phyloP scores from a whole-genome alignment of 2,888 invertebrate species.

The Drosophila barbarae region DNA sequence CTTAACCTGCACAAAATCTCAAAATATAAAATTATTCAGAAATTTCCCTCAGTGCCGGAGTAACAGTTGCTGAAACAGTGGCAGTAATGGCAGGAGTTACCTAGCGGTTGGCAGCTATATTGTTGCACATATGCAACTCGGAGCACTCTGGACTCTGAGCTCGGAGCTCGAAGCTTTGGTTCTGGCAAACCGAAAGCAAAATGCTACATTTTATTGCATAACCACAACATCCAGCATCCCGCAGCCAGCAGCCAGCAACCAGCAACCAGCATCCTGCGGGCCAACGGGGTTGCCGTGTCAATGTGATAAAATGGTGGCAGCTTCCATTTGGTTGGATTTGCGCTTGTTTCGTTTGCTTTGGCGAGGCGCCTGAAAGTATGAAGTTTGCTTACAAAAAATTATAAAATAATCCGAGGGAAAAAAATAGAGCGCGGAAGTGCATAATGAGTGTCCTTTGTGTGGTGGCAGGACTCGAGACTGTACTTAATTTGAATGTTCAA shows the following conservation, averaged over 20 bases:
- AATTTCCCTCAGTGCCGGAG: constrained; percentile 10
- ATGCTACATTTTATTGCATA: constrained; percentile 62
- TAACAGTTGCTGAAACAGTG: constrained; percentile 20
- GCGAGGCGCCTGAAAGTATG: constrained; percentile 21
- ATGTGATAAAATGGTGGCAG: constrained; percentile 38
- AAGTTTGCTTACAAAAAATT: constrained; percentile 11
- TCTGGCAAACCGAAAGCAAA: constrained; percentile 46
- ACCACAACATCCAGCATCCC: constrained; percentile 56
- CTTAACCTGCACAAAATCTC: background rate
- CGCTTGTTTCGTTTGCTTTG: constrained; percentile 10
- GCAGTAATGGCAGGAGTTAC: constrained; percentile 22
- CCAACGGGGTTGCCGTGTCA: constrained; percentile 12
- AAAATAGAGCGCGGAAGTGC: constrained; percentile 32
- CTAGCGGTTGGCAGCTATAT: constrained; percentile 55
- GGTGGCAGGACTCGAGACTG: constrained; percentile 41
- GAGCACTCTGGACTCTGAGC: constrained; percentile 13
- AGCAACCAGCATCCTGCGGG: constrained; percentile 19
- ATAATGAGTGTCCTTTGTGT: constrained; percentile 68
- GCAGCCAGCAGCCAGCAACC: constrained; percentile 36
- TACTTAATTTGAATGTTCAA: constrained; percentile 51
- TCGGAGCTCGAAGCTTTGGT: background rate
- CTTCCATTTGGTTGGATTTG: constrained; percentile 27
- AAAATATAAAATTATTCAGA: no score
- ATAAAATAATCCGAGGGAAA: constrained; percentile 39
- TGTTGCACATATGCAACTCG: constrained; percentile 60